Conservation (phyloP, 2,797 vertebrate species). For the Vespertilio murinus region DNA sequence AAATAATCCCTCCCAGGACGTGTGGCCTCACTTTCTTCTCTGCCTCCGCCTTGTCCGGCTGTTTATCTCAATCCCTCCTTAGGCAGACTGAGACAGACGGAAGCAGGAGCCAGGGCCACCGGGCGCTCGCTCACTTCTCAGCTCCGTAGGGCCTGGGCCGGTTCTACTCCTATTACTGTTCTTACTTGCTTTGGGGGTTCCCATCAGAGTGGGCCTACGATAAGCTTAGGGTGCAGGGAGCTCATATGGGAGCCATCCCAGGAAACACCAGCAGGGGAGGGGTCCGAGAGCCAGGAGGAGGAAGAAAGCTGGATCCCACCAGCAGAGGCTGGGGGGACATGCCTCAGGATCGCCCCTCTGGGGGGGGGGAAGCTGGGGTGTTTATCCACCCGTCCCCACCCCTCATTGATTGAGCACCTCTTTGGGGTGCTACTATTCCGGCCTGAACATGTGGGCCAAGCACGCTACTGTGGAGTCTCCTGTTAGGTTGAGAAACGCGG, state of each 20-base stretch:
- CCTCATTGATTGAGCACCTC: not conserved
- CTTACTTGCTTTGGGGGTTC: not conserved
- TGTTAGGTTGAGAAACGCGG: accelerated
- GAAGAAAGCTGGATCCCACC: too few species aligned
- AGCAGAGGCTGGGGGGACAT: accelerated
- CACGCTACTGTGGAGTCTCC: accelerated
- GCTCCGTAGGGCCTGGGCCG: accelerated
- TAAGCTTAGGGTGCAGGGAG: not conserved
- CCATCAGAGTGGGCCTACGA: not conserved
- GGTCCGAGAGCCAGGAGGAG: not conserved
- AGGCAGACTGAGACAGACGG: not conserved
- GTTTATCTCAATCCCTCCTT: not conserved
- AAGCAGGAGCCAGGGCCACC: accelerated
- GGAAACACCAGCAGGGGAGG: not conserved
- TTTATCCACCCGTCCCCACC: not conserved
- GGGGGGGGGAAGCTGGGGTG: not conserved
- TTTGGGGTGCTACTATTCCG: accelerated
- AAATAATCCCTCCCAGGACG: constrained; percentile 30
- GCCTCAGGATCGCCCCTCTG: accelerated
- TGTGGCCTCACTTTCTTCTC: not conserved
- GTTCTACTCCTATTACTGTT: accelerated
- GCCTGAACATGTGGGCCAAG: not conserved
- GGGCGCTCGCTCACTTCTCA: accelerated
- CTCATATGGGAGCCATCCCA: not conserved
- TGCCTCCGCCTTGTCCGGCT: not conserved